Conservation (phyloP, 2,888 invertebrate genomes). For the Tyria jacobaeae region DNA sequence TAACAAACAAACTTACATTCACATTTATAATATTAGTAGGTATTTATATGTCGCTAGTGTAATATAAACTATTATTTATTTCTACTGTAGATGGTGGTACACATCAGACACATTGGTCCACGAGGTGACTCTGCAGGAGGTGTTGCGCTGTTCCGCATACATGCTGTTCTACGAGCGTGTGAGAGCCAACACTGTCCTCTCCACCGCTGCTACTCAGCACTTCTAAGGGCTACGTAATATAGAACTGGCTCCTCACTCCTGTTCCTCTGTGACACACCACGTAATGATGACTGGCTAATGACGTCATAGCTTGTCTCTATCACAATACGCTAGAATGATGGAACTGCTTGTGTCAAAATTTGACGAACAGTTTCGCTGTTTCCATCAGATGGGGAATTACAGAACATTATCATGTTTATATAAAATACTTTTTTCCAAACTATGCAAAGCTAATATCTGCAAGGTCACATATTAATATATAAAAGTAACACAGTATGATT, state of each 20-base stretch:
- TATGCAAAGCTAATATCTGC: neutral
- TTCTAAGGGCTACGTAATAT: conserved; percentile 40
- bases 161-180: conserved; percentile 95
- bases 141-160: conserved; percentile 94
- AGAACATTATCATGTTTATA: neutral
- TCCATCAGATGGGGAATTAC: no score
- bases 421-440: neutral
- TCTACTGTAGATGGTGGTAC: conserved; percentile 91
- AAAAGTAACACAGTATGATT: neutral
- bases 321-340: no score
- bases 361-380: no score
- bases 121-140: conserved; percentile 92
- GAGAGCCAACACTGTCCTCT: conserved; percentile 38
- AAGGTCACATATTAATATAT: neutral
- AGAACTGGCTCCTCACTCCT: neutral
- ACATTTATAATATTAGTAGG: no score
- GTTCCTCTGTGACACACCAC: neutral
- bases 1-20: neutral
- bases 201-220: conserved; percentile 51
- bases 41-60: no score
- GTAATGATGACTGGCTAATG: neutral
- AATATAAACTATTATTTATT: neutral
- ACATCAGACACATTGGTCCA: conserved; percentile 95
- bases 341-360: no score
- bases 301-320: no score